These are phyloP conservation scores for Scleropages formosus DNA, from an alignment of 2,797 vertebrate genomes.

Conservation along the genomic window DNA sequence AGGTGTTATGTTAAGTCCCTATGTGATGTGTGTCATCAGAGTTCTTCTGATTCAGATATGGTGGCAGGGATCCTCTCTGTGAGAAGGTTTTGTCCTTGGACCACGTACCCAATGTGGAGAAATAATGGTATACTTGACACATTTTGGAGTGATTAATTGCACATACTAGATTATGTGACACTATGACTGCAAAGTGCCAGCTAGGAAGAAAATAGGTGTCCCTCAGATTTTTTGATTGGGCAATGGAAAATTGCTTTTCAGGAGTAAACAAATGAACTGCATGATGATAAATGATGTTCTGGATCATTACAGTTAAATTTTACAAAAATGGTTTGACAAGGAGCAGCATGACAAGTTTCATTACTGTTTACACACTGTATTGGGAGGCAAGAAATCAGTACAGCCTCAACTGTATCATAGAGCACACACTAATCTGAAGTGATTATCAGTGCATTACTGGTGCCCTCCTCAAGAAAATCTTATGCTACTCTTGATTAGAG, in stretches of 20 bases:
- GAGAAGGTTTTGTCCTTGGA: too few species aligned
- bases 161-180: not conserved
- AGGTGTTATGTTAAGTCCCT: too few species aligned
- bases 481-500: not conserved
- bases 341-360: not conserved
- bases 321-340: not conserved
- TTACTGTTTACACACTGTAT: not conserved
- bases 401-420: too few species aligned
- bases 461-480: not conserved
- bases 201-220: not conserved
- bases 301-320: not conserved
- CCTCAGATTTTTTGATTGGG: not conserved
- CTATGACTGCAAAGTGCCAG: not conserved
- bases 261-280: conserved; percentile 4
- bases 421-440: too few species aligned
- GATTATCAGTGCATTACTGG: too few species aligned
- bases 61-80: too few species aligned
- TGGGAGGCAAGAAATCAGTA: not conserved
- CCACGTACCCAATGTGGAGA: too few species aligned
- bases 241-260: not conserved
- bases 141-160: not conserved
- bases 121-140: too few species aligned
- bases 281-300: conserved; percentile 2
- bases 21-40: too few species aligned
- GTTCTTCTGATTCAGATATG: too few species aligned